Conservation (phyloP, 2,888 invertebrate genomes). For the Cheiracanthium punctorium region DNA sequence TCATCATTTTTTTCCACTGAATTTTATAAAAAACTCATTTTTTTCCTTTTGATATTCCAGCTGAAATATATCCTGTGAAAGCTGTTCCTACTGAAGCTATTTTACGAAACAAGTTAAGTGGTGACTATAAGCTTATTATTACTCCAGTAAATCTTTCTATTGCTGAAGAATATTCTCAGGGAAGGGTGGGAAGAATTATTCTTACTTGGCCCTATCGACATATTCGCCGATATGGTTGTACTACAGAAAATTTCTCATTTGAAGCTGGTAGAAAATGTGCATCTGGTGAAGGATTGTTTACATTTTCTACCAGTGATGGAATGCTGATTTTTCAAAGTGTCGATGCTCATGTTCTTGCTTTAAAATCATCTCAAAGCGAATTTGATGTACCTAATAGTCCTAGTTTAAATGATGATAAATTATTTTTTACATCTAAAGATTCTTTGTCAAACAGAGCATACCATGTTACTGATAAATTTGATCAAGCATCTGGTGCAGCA, state of each 20-base stretch:
- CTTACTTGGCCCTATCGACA: slow-evolving; percentile 74
- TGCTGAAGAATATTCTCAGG: slow-evolving; percentile 47
- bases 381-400: slow-evolving; percentile 36
- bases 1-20: too few species aligned
- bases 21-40: too few species aligned
- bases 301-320: slow-evolving; percentile 67
- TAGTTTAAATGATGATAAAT: slow-evolving; percentile 34
- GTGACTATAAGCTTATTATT: slow-evolving; percentile 69
- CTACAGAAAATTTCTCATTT: slow-evolving; percentile 73
- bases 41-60: too few species aligned
- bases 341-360: slow-evolving; percentile 60
- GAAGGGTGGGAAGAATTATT: slow-evolving; percentile 66
- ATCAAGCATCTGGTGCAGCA: not conserved
- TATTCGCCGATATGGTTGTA: slow-evolving; percentile 74
- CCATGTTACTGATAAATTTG: not conserved
- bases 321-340: slow-evolving; percentile 64
- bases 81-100: slow-evolving; percentile 72
- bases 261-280: slow-evolving; percentile 75
- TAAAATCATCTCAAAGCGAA: slow-evolving; percentile 54
- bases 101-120: slow-evolving; percentile 70
- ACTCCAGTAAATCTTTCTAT: slow-evolving; percentile 71
- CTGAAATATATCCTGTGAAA: slow-evolving; percentile 71
- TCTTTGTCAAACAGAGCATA: slow-evolving; percentile 2
- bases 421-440: slow-evolving; percentile 43
- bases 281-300: slow-evolving; percentile 74